These are phyloP conservation scores for Prosapia bicincta DNA, from an alignment of 2,888 invertebrate species.

Conservation along the genomic window DNA sequence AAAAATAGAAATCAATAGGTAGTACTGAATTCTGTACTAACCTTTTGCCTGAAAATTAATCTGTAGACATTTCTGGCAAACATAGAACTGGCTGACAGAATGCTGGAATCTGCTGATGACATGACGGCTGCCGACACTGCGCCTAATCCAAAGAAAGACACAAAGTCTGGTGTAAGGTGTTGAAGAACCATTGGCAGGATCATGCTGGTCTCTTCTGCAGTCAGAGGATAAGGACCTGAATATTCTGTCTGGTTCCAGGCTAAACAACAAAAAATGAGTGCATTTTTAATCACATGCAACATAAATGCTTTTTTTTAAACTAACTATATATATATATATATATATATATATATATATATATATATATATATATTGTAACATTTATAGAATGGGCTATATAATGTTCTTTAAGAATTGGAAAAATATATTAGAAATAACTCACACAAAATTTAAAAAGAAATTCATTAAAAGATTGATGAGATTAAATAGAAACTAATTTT, in stretches of 20 bases:
- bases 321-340: no score
- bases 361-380: no score
- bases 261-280: slow-evolving; percentile 46
- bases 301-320: no score
- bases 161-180: slow-evolving; percentile 91
- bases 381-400: no score
- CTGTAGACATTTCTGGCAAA: slow-evolving; percentile 98
- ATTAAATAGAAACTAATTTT: no score
- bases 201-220: slow-evolving; percentile 81
- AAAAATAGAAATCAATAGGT: no score
- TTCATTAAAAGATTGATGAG: no score
- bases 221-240: slow-evolving; percentile 69
- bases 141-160: slow-evolving; percentile 96
- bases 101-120: slow-evolving; percentile 99
- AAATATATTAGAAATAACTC: no score
- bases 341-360: no score
- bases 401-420: no score
- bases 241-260: slow-evolving; percentile 96
- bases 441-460: no score
- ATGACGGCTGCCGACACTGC: slow-evolving; percentile 99
- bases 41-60: slow-evolving; percentile 90
- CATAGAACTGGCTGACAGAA: slow-evolving; percentile 97
- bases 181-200: slow-evolving; percentile 96
- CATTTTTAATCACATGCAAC: no score
- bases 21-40: slow-evolving; percentile 44